phyloP scores from a whole-genome alignment of 2,888 invertebrate species.

The Dascillus cervinus region DNA sequence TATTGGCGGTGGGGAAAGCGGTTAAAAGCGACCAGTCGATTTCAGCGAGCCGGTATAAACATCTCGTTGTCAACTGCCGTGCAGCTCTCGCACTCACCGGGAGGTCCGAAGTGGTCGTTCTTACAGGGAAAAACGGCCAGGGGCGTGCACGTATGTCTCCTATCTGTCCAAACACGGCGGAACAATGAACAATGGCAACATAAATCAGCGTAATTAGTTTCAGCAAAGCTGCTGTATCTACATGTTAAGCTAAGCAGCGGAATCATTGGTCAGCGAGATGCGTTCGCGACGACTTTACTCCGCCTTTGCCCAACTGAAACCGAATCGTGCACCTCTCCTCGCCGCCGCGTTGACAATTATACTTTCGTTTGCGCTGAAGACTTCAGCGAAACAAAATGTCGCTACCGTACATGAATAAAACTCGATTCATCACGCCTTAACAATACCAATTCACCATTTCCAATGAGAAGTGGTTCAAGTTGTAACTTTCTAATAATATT shows the following conservation, averaged over 20 bases:
- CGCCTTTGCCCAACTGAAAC: conserved; percentile 45
- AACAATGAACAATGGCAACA: conserved; percentile 88
- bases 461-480: not conserved
- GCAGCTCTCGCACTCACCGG: conserved; percentile 22
- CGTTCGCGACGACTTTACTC: conserved; percentile 42
- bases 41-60: conserved; percentile 20
- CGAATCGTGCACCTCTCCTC: conserved; percentile 7
- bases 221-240: conserved; percentile 46
- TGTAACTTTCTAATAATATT: not conserved
- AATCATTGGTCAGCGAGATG: conserved; percentile 60
- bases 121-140: conserved; percentile 22
- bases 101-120: conserved; percentile 21
- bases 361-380: not conserved
- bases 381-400: no score
- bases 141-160: conserved; percentile 41
- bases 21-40: conserved; percentile 17
- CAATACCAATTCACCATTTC: not conserved
- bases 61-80: conserved; percentile 23
- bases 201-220: conserved; percentile 93
- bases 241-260: conserved; percentile 45
- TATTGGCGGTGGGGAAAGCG: conserved; percentile 13
- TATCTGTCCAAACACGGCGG: conserved; percentile 49
- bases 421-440: conserved; percentile 7
- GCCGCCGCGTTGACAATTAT: not conserved
- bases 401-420: no score